Conservation (phyloP, 2,888 invertebrate species). For the Synanthedon myopaeformis region DNA sequence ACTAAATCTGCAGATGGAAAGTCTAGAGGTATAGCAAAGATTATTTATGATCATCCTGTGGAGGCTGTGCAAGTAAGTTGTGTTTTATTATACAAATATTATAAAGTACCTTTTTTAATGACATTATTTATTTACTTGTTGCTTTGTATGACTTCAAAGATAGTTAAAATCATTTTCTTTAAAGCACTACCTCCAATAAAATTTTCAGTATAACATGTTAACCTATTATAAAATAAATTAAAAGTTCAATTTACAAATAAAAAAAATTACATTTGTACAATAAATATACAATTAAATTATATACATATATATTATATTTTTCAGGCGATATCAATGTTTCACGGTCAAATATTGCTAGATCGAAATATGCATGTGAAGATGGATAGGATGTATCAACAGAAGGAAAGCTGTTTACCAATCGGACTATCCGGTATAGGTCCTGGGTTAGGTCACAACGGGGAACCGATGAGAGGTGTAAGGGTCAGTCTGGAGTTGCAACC, state of each 20-base stretch:
- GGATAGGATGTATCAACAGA: not conserved
- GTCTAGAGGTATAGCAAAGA: constrained; percentile 85
- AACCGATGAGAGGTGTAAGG: constrained; percentile 14
- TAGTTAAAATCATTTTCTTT: too few relatives aligned
- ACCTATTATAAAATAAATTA: too few relatives aligned
- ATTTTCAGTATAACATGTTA: too few relatives aligned
- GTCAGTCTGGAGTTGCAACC: constrained; percentile 11
- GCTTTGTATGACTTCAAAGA: too few relatives aligned
- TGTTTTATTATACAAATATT: too few relatives aligned
- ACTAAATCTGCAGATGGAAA: constrained; percentile 53
- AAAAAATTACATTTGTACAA: too few relatives aligned
- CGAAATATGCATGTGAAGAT: constrained; percentile 3
- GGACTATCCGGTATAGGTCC: constrained; percentile 77
- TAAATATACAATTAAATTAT: too few relatives aligned
- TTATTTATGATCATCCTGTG: constrained; percentile 92
- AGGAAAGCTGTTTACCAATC: not conserved
- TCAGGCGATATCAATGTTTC: constrained; percentile 89
- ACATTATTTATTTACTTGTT: too few relatives aligned
- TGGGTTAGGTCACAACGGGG: constrained; percentile 83
- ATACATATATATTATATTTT: constrained; percentile 1
- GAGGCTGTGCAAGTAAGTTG: constrained; percentile 77
- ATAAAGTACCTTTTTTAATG: too few relatives aligned
- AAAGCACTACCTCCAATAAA: too few relatives aligned
- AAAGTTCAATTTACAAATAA: too few relatives aligned
- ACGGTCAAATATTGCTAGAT: constrained; percentile 79